Percentiles rank a stretch among this genome's conserved stretches.
Evolutionary conservation across 1,140 invertebrate species (phyloP).

Genomic region (Trichonephila inaurata): DNA sequence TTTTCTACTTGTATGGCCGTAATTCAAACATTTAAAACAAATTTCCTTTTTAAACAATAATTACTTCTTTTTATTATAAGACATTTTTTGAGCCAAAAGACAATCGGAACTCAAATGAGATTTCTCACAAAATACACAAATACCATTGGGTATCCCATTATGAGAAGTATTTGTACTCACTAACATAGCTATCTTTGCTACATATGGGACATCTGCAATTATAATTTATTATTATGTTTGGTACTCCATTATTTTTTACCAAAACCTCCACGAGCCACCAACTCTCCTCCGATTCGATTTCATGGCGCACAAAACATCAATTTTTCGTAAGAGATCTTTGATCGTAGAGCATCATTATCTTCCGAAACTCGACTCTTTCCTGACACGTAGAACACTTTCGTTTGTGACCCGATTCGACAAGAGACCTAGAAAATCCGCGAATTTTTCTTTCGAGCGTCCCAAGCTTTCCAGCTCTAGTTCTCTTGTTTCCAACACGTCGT

Average conservation of each 20-base stretch:
- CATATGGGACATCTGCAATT: neutral
- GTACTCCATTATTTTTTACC: too few species aligned
- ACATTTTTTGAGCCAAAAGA: neutral
- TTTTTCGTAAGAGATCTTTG: neutral
- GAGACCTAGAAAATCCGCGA: too few species aligned
- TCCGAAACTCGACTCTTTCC: neutral
- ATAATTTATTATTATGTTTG: neutral
- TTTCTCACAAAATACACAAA: neutral
- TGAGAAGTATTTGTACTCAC: neutral
- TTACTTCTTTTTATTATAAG: neutral
- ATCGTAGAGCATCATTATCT: neutral
- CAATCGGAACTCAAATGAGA: neutral
- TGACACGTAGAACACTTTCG: neutral
- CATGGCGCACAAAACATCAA: neutral
- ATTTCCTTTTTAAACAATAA: neutral
- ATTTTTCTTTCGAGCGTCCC: too few species aligned
- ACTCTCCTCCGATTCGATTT: neutral
- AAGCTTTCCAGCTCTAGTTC: too few species aligned
- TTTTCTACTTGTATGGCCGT: neutral
- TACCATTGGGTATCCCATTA: neutral
- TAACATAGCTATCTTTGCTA: neutral
- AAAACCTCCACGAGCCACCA: neutral
- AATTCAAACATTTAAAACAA: slow-evolving; percentile 4
- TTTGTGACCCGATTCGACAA: too few species aligned
- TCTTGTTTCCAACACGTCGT: too few species aligned